Evolutionary conservation across 2,888 invertebrate species (phyloP), one percentile per base, ranked within the genome.

Genomic region (Drosophila multiciliata): DNA sequence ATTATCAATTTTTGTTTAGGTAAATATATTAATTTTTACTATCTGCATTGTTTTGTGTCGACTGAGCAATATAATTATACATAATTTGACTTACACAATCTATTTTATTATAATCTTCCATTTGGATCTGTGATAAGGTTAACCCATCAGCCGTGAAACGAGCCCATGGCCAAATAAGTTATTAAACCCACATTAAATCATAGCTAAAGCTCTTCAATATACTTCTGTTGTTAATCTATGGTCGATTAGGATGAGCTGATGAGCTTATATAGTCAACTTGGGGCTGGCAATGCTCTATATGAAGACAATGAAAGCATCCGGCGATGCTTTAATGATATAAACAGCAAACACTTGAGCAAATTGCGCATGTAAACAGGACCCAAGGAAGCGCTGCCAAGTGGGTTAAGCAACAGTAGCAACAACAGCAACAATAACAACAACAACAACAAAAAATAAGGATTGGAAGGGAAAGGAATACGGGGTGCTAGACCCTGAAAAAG

Each of bases 331-430:
- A 87, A 90, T 90, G 89, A 77, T 79, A 87, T 88, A 86, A 86
- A 80, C 87, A 78, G 80, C 68, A 70, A 83, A 76, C 89, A 86
- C 89, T 90, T 90, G 90, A 90, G 82, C 75, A 90, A 89, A 86
- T 90, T 90, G 87, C 73, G 89, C 90, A 77, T 87, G 90, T 87
- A 88, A 89, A 85, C 83, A 85, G 75, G 15, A 26, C 71, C 71
- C 42, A 75, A 75, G 82, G 72, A 84, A 68, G 69, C 62, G 62
- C 66, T 57, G 63, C 54, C 58, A 63, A 77, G 72, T 80, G 81
- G 80, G 71, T 64, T 78, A 66, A 61, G 54, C 63, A 76, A 62
- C 53, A 40, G 57, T 57, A 58, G 40, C 55, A 53, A 54, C 57
- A 59, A 50, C 42, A 64, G 26, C 29, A 48, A 57, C 49, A 53